Evolutionary conservation across 2,113 vertebrate genomes (phyloP).

Genomic region (Octodon degus): DNA sequence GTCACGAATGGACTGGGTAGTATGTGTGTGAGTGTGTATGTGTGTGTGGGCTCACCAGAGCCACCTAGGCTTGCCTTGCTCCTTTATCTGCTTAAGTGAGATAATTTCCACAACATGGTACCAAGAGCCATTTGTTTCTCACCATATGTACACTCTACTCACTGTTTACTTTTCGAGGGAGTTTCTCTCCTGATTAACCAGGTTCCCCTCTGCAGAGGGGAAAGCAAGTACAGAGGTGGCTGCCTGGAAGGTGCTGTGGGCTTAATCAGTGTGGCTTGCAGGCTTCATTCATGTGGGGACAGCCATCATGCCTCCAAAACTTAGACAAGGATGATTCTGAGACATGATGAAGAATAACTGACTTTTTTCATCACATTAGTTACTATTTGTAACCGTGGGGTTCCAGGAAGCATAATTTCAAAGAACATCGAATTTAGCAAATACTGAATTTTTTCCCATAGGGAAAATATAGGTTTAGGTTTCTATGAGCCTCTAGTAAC

Average conservation of each 20-base stretch:
- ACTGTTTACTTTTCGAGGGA: constrained; percentile 85
- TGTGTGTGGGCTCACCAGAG: not conserved
- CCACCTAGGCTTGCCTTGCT: constrained; percentile 70
- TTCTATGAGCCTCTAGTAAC: not conserved
- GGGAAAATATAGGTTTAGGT: not conserved
- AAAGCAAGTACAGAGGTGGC: constrained; percentile 10
- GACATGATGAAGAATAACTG: not conserved
- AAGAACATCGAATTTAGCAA: not conserved
- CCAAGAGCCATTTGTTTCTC: constrained; percentile 87
- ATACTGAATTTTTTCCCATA: not conserved
- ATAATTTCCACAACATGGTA: constrained; percentile 86
- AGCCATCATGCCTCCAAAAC: not conserved
- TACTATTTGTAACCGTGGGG: not conserved
- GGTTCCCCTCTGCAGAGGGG: constrained; percentile 56
- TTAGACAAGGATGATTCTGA: not conserved
- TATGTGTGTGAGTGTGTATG: not conserved
- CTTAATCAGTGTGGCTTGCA: not conserved
- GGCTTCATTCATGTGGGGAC: not conserved
- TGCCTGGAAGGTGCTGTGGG: not conserved
- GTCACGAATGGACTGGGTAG: constrained; percentile 72
- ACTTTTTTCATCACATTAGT: not conserved
- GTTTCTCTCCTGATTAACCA: constrained; percentile 82
- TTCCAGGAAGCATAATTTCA: not conserved
- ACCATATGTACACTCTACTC: constrained; percentile 70
- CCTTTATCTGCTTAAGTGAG: constrained; percentile 85